Evolutionary conservation across 37 sponge, comb jelly and placozoan species (phyloP), one percentile per base, ranked within the genome.

Genomic region (Diacarnus erythraeanus): DNA sequence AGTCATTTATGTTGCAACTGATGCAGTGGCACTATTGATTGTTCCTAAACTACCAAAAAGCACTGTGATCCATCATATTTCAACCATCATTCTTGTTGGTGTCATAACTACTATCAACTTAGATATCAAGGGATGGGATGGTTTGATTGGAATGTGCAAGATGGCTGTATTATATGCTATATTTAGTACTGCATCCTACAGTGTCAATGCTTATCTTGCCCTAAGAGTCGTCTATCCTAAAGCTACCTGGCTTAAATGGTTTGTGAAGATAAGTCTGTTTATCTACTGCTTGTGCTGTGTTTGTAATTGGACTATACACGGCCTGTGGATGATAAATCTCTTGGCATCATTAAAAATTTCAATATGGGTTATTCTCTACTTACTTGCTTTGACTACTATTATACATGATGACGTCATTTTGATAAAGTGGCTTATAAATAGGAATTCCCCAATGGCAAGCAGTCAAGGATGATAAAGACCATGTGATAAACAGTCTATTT

Each of bases 221-320:
- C 57, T 91, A 65, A 83, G 95, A 60, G 95, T 94, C 25, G 81
- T 91, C 39, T 94, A 91, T 66, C 89, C 92, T 41, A 81, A 64
- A 57, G 79, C 80, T 18, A 25, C 10, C 10, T 79, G 88, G 74
- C 15, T 87, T 31, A 74, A 75, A 1, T 57, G 30, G n/a, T 26
- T 90, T 0, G 42, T 76, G n/a, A 61, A 69, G 31, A 22, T 94
- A 20, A 80, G 77, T 35, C 57, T 94, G 47, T 51, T 65, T 29
- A 63, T 86, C 17, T 94, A 94, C 42, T 4, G 91, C 42, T 9
- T 81, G 35, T 85, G 81, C 30, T 91, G 88, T 78, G 47, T 73
- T 26, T 38, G 42, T 69, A 94, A 88, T 65, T 94, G 95, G 95
- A 72, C 69, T 25, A 57, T 88, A 15, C 95, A 94, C 60, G 15